Evolutionary conservation across 2,888 invertebrate genomes (phyloP).

Genomic region (Drosophila nr. fundita): DNA sequence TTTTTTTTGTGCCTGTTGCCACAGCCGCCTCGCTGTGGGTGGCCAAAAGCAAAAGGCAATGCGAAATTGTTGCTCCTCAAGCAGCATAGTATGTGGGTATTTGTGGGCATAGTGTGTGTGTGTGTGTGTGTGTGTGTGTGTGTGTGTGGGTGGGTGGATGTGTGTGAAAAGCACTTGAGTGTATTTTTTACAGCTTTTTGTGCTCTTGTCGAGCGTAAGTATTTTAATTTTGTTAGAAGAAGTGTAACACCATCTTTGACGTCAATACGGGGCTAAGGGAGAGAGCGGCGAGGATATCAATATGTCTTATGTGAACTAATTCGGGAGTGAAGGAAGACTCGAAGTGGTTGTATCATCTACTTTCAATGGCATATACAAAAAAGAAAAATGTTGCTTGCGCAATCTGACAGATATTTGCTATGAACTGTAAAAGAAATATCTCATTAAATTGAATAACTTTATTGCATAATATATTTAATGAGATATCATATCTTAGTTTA

Average conservation of each 20-base stretch:
- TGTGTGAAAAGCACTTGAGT: conserved; percentile 66
- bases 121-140: conserved; percentile 12
- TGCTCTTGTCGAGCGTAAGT: conserved; percentile 18
- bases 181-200: conserved; percentile 72
- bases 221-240: conserved; percentile 12
- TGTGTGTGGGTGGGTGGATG: conserved; percentile 24
- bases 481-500: background rate
- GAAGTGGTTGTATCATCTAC: background rate
- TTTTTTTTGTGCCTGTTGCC: conserved; percentile 4
- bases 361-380: background rate
- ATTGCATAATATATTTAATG: background rate
- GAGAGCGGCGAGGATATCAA: background rate
- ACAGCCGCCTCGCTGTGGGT: conserved; percentile 18
- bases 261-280: background rate
- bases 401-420: background rate
- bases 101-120: too few relatives aligned
- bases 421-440: background rate
- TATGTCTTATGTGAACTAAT: background rate
- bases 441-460: background rate
- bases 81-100: conserved; percentile 3
- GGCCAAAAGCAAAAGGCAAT: conserved; percentile 18
- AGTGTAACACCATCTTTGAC: conserved; percentile 12
- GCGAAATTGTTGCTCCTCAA: conserved; percentile 44
- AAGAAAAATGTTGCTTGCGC: background rate
- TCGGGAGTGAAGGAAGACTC: background rate